These are phyloP conservation scores for Drosophila algonquin DNA, from an alignment of 2,888 invertebrate species.

Conservation along the genomic window DNA sequence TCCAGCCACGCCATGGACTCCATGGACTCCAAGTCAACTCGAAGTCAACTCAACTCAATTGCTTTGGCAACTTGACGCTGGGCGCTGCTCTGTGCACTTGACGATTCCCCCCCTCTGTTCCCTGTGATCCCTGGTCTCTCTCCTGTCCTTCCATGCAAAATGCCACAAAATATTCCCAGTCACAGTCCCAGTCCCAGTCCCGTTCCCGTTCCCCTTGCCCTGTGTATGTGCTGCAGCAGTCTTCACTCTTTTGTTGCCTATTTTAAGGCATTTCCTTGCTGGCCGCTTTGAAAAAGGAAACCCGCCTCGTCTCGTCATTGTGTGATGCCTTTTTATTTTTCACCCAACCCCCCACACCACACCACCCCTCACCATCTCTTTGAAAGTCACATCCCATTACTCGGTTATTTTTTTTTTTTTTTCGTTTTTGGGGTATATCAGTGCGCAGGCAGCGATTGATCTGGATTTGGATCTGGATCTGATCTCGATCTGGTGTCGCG, in stretches of 20 bases:
- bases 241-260: constrained; percentile 39
- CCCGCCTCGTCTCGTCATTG: constrained; percentile 39
- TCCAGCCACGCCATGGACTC: neutral
- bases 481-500: no score
- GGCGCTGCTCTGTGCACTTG: constrained; percentile 58
- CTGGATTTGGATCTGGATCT: no score
- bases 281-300: constrained; percentile 59
- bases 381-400: neutral
- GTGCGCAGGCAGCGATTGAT: neutral
- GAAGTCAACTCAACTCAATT: constrained; percentile 56
- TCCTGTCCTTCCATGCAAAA: constrained; percentile 11
- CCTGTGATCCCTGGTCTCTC: no score
- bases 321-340: constrained; percentile 25
- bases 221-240: neutral
- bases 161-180: constrained; percentile 17
- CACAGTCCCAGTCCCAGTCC: neutral
- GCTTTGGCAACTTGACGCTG: constrained; percentile 66
- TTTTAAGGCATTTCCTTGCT: constrained; percentile 67
- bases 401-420: neutral
- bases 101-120: constrained; percentile 28
- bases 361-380: neutral
- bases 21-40: neutral
- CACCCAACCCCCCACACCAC: neutral
- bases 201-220: neutral
- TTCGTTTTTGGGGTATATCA: neutral